Evolutionary conservation across 92 coral and sea anemone species (phyloP), one percentile per base, ranked within the genome.

Genomic region (Zoanthus solanderi): DNA sequence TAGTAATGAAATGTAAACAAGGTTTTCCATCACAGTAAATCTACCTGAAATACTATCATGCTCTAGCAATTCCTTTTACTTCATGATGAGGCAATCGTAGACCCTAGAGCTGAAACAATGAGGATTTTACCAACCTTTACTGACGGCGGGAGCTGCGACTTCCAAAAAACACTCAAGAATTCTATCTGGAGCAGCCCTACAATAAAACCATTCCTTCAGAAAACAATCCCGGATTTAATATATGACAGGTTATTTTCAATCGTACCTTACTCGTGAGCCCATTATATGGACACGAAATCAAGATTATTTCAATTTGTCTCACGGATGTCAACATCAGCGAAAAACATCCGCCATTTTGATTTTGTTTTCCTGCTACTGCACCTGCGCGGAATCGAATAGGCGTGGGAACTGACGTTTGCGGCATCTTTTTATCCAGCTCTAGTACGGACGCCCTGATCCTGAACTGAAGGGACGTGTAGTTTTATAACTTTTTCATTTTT

Each of bases 251-350:
- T 79, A 66, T 0, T 6, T 15, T 7, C 28, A 78, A 18, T 44
- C 75, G 23, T 91, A 96, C 99, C 99, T 92, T 79, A 96, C 87
- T 82, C 99, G 93, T 47, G 99, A 96, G 89, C 98, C 99, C 99
- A 96, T 96, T 87, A 79, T 90, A 71, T 85, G 89, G 32, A 32
- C 73, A 72, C 63, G 83, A 53, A 48, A 66, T 63, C 13, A 81
- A 32, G 66, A 79, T 4, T 47, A 10, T 65, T 18, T 71, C 75
- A 73, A 81, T 81, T 73, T 66, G 74, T 46, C 9, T 37, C 73
- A 34, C 74, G 84, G 84, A 79, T 79, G 84, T 42, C 53, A 60
- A 79, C 31, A 15, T 46, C 45, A 44, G 9, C 52, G 5, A 45
- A 30, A 61, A 66, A 56, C 85, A 81, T 52, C 85, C 85, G 85